Base-by-base conservation (phyloP, 2,888 invertebrate genomes). In the Dicyrtoma fusca region DNA sequence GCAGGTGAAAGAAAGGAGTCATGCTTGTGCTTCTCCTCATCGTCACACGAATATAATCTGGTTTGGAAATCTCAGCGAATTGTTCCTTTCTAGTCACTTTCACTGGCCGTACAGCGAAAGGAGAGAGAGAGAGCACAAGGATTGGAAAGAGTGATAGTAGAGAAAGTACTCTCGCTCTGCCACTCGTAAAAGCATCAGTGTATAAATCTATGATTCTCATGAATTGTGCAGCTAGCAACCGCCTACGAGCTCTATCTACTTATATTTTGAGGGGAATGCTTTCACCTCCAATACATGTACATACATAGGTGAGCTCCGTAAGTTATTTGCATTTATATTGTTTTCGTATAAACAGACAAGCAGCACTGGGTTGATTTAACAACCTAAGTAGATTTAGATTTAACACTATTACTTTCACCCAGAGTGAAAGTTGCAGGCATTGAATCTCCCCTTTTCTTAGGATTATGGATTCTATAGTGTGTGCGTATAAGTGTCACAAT, bases 21-120 rank as follows among this genome's bases (percentile, higher is more conserved):
- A 4, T 5, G 55, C 21, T 34, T 34, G 4, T 8, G 34, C 34
- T 8, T 34, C 34, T 34, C 34, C 34, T 34, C 34, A 34, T 34
- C 34, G 34, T 34, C 34, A 34, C 34, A 59, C n/a, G 34, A 21
- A 61, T 44, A 44, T 42, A 61, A 61, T 61, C 61, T 61, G 6
- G 44, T 61, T 61, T 61, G 6, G 26, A 61, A 61, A 61, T 61
- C 61, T 42, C 61, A 14, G 44, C 26, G 44, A 42, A 61, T 44
- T 23, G 61, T 44, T 55, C 23, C 53, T 53, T 10, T 21, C 53
- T 53, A 21, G 21, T 17, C 3, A 53, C 17, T 19, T 53, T 8
- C 8, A 53, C 17, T 21, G 53, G 11, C 17, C 19, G 53, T n/a
- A 53, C 53, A 17, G 19, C 3, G 21, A n/a, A 53, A 53, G 21